These are phyloP conservation scores for Syncerus caffer DNA, from an alignment of 2,797 vertebrate species.

Conservation along the genomic window DNA sequence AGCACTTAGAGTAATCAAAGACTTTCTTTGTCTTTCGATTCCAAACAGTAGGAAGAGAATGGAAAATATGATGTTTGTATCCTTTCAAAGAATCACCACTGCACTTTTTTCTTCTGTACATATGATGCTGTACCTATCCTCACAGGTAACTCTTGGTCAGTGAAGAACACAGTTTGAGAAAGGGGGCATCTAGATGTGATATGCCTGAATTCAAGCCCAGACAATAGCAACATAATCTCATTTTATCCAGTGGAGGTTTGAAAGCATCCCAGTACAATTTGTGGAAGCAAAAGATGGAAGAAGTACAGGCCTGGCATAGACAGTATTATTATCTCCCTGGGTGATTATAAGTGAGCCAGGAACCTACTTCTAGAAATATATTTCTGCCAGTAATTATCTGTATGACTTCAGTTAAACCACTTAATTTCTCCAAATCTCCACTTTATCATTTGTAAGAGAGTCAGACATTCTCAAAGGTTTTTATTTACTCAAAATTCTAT, in stretches of 20 bases:
- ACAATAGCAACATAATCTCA: background rate
- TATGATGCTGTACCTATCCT: background rate
- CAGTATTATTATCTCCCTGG: background rate
- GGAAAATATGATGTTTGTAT: background rate
- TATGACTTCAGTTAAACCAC: background rate
- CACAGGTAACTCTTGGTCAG: background rate
- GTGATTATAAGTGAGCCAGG: background rate
- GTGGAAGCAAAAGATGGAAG: background rate
- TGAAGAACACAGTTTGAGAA: background rate
- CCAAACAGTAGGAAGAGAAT: background rate
- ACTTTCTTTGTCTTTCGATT: background rate
- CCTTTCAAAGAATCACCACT: background rate
- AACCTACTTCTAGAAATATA: background rate
- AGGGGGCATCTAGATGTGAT: background rate
- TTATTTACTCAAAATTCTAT: background rate
- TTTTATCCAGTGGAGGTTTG: background rate
- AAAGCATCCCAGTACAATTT: background rate
- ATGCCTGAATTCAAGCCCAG: background rate
- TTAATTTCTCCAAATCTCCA: background rate
- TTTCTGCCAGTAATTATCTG: background rate
- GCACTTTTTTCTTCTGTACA: background rate
- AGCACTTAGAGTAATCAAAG: slow-evolving; percentile 2
- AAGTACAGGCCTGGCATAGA: background rate
- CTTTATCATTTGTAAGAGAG: background rate
- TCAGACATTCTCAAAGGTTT: background rate